Percentiles rank a stretch among this genome's conserved stretches.
Evolutionary conservation across 2,797 vertebrate species (phyloP).

Genomic region (Eulemur coronatus): DNA sequence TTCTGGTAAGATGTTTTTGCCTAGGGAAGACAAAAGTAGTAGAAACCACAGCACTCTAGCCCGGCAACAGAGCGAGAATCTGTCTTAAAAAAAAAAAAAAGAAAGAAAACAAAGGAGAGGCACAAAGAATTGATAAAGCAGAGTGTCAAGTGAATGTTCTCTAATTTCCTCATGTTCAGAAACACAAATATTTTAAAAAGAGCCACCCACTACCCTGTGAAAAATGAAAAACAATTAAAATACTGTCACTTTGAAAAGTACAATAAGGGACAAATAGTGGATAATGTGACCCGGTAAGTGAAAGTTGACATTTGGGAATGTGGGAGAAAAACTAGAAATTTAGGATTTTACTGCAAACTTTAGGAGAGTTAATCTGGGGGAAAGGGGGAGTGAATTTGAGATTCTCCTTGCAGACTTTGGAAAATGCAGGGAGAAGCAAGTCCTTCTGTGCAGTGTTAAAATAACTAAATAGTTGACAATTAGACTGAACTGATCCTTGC

Average conservation of each 20-base stretch:
- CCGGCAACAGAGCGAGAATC: no score
- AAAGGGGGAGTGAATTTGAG: background rate
- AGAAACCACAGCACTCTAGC: no score
- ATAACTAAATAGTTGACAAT: no score
- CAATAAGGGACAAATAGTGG: background rate
- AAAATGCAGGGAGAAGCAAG: background rate
- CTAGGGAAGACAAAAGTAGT: background rate
- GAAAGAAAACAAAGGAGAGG: background rate
- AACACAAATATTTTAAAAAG: background rate
- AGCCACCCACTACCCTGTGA: background rate
- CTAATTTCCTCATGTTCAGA: no score
- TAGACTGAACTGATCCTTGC: no score
- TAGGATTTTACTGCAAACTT: background rate
- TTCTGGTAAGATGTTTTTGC: background rate
- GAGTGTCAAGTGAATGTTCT: no score
- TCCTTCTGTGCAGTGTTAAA: no score
- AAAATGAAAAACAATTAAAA: background rate
- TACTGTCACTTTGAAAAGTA: background rate
- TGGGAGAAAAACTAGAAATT: background rate
- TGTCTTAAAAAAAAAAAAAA: no score
- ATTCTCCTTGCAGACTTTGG: no score
- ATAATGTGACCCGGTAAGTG: background rate
- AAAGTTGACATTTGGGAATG: background rate
- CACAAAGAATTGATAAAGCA: background rate
- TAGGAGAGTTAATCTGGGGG: background rate